Base-by-base conservation (phyloP, 2,888 invertebrate species). In the Linnaemya vulpina region DNA sequence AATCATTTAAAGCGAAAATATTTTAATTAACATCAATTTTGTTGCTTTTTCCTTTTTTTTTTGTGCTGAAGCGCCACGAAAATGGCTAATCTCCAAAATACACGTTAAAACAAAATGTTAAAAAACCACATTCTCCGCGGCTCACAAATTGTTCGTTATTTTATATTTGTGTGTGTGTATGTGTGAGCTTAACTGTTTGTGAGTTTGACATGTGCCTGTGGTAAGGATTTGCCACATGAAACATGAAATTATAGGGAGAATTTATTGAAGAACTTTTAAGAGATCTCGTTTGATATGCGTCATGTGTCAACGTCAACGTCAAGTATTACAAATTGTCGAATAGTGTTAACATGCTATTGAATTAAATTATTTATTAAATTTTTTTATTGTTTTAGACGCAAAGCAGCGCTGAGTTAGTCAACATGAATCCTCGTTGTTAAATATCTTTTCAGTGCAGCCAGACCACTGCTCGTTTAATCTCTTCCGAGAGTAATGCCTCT, bases 121-220 rank as follows among this genome's bases (percentile, higher is more conserved):
- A 60, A 81, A 76, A 82, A 85, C 85, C 85, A 40, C 82, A 79
- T 67, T 78, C 51, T 67, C 60, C 85, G 78, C 65, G 71, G 46
- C 71, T 82, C 71, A 67, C 46, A 70, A 53, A 65, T n/a, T 75
- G 30, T 51, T 74, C 22, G 30, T n/a, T 62, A 30, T n/a, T 22
- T 30, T 35, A 40, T 17, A 20, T 51, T 3, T 3, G 22, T 7
- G 5, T 30, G 3, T 30, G 30, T 30, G 5, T 68, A 15, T 74
- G 25, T 46, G 20, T 53, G 17, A 40, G 40, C 40, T 38, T 8
- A 17, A 62, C 8, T 43, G 67, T 55, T 49, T 30, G 8, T 13
- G 74, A 8, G 13, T 43, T 20, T 38, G 73, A 63, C 63, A 63
- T 51, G 55, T 40, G 46, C 53, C 11, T 70, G 55, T 49, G 68